Evolutionary conservation across 1,140 invertebrate species (phyloP).

Genomic region (Eulimnadia texana): DNA sequence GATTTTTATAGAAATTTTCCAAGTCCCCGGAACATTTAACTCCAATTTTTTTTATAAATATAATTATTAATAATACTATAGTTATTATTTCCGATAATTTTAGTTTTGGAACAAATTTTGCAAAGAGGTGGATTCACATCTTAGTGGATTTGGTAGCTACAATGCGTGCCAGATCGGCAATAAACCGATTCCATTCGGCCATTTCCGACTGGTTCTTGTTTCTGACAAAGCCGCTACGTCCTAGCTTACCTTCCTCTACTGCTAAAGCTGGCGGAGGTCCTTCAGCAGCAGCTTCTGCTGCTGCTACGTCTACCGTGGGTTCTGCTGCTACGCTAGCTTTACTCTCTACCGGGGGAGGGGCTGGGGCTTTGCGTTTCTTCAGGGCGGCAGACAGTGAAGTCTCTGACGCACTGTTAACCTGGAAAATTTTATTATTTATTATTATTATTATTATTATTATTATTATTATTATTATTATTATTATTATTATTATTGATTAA

Average conservation of each 20-base stretch:
- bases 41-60: too few relatives aligned
- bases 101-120: too few relatives aligned
- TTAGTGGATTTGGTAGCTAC: neutral
- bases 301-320: neutral
- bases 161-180: neutral
- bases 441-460: too few relatives aligned
- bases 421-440: neutral
- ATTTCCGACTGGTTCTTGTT: neutral
- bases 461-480: too few relatives aligned
- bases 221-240: neutral
- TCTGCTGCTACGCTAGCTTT: too few relatives aligned
- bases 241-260: neutral
- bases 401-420: conserved; percentile 16
- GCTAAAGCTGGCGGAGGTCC: neutral
- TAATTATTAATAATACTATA: too few relatives aligned
- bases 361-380: conserved; percentile 23
- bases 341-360: conserved; percentile 21
- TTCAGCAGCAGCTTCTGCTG: neutral
- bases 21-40: too few relatives aligned
- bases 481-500: too few relatives aligned
- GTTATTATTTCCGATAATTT: too few relatives aligned
- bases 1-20: too few relatives aligned
- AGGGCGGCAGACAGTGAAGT: conserved; percentile 19
- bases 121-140: neutral
- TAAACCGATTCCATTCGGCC: neutral